Evolutionary conservation across 2,797 vertebrate species (phyloP).

Genomic region (Protonibea diacanthus): DNA sequence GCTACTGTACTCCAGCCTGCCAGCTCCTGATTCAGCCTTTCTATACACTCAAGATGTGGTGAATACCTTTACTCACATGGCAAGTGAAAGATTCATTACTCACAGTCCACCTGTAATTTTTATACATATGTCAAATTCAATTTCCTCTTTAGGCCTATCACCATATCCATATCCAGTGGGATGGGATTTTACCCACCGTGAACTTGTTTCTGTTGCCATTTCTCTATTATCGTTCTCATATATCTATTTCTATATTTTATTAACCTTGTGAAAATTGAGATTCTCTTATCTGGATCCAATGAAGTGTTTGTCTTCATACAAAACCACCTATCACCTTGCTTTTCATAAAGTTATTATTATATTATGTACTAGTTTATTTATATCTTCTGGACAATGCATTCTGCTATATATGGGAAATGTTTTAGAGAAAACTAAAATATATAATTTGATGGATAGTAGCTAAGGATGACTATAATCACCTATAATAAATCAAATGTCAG

Average conservation of each 20-base stretch:
- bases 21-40: constrained; percentile 80
- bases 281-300: too few relatives aligned
- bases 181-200: not conserved
- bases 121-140: constrained; percentile 45
- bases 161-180: constrained; percentile 5
- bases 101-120: constrained; percentile 39
- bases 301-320: too few relatives aligned
- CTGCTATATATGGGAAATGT: not conserved
- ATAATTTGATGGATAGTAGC: not conserved
- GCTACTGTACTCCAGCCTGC: constrained; percentile 53
- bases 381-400: not conserved
- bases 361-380: too few relatives aligned
- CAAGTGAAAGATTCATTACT: constrained; percentile 47
- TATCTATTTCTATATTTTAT: too few relatives aligned
- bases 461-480: not conserved
- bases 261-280: too few relatives aligned
- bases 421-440: not conserved
- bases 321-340: too few relatives aligned
- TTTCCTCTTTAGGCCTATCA: constrained; percentile 32
- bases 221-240: too few relatives aligned
- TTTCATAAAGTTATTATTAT: not conserved
- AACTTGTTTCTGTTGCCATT: too few relatives aligned
- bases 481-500: not conserved
- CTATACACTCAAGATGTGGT: constrained; percentile 47
- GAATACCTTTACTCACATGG: constrained; percentile 50